Conservation (phyloP, 1,140 invertebrate species). For the Hormaphis cornu region DNA sequence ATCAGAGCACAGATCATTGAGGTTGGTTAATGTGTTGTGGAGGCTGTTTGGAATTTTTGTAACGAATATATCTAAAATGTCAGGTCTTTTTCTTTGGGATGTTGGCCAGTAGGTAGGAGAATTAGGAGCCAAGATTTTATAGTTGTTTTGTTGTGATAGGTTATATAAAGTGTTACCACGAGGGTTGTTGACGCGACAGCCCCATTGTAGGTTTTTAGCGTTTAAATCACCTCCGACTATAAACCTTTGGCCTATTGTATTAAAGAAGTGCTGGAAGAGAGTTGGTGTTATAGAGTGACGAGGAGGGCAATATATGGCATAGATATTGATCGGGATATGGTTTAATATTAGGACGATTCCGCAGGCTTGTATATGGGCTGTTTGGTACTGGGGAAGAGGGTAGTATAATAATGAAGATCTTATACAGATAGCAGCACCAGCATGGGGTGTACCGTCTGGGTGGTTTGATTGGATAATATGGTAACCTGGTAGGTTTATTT, state of each 20-base stretch:
- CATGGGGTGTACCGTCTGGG: no score
- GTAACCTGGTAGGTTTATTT: no score
- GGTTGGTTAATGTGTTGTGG: neutral
- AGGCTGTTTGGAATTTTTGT: neutral
- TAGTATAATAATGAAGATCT: neutral
- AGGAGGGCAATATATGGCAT: neutral
- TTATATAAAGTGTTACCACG: no score
- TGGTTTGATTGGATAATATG: no score
- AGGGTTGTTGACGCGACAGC: no score
- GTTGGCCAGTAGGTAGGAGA: neutral
- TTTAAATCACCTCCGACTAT: no score
- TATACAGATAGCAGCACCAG: no score
- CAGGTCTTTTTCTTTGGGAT: neutral
- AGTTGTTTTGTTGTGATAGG: neutral
- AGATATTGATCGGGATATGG: neutral
- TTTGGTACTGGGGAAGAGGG: neutral
- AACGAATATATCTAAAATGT: neutral
- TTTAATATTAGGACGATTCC: neutral
- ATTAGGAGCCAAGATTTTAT: neutral
- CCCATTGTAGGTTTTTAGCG: neutral
- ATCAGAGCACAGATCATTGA: neutral
- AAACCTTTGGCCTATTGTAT: neutral
- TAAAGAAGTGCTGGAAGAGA: neutral
- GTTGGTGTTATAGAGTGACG: neutral
- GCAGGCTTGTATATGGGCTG: neutral